Percentiles rank a stretch among this genome's conserved stretches.
Conservation (phyloP, 2,888 invertebrate genomes). For the Oscheius myriophilus region DNA sequence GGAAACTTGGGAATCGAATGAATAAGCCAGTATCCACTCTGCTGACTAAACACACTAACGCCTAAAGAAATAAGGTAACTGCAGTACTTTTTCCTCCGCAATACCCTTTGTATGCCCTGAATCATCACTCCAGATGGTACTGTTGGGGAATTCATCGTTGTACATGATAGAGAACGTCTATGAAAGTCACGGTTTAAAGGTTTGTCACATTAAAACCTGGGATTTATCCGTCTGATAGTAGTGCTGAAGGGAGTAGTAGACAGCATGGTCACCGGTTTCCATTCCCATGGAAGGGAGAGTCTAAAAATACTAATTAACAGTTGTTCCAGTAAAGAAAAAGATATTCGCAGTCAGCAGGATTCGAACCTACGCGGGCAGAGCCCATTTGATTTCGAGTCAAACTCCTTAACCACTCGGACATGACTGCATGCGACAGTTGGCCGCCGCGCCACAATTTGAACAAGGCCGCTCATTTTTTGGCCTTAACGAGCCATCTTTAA, state of each 20-base stretch:
- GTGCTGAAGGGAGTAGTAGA: slow-evolving; percentile 71
- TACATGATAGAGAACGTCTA: slow-evolving; percentile 78
- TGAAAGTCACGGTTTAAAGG: slow-evolving; percentile 1
- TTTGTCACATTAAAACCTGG: neutral
- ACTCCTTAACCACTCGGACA: slow-evolving; percentile 50
- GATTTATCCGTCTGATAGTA: slow-evolving; percentile 58
- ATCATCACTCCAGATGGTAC: slow-evolving; percentile 74
- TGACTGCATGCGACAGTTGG: slow-evolving; percentile 23
- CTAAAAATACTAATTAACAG: slow-evolving; percentile 30
- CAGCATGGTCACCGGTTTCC: slow-evolving; percentile 66
- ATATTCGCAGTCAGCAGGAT: slow-evolving; percentile 51
- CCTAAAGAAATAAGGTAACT: slow-evolving; percentile 29
- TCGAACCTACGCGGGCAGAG: slow-evolving; percentile 58
- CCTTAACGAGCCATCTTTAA: too few species aligned
- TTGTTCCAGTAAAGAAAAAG: slow-evolving; percentile 25
- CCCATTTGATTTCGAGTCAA: slow-evolving; percentile 49
- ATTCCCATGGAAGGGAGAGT: slow-evolving; percentile 58
- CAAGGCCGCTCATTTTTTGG: too few species aligned
- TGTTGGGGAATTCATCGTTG: slow-evolving; percentile 86
- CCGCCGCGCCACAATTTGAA: too few species aligned
- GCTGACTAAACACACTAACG: slow-evolving; percentile 79
- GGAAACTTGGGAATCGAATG: slow-evolving; percentile 93
- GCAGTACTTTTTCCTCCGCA: neutral
- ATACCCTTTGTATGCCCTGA: slow-evolving; percentile 89
- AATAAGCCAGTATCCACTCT: slow-evolving; percentile 85